A percentile compares a stretch with the other conserved stretches of the same genome.
These are phyloP conservation scores for Thripadectes ignobilis DNA, from an alignment of 2,797 vertebrate species.

Conservation along the genomic window DNA sequence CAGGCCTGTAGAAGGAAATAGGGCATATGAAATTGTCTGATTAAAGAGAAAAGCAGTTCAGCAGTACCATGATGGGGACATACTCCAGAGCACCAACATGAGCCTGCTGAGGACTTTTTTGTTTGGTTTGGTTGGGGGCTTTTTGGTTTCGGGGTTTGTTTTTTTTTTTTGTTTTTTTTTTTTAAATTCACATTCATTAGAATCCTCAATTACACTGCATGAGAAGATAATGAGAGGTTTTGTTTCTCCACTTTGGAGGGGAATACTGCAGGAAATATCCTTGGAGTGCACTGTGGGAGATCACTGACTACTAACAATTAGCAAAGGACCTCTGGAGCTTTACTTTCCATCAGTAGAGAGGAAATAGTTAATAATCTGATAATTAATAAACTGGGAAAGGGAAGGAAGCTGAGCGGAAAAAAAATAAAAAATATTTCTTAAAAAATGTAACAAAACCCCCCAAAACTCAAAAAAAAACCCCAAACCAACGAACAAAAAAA, in stretches of 20 bases:
- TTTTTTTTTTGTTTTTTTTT: neutral
- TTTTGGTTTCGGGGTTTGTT: too few relatives aligned
- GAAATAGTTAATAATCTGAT: neutral
- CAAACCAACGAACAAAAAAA: too few relatives aligned
- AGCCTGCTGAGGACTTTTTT: neutral
- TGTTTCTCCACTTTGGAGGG: neutral
- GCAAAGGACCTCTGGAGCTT: neutral
- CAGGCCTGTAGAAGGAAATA: neutral
- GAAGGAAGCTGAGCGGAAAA: neutral
- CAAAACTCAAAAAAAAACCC: fast-evolving
- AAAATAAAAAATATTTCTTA: neutral
- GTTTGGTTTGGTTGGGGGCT: too few relatives aligned
- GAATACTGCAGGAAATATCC: neutral
- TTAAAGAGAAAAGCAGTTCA: neutral
- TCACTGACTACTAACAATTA: neutral
- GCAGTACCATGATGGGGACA: neutral
- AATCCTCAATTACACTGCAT: neutral
- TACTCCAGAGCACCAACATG: neutral
- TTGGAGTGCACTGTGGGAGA: neutral
- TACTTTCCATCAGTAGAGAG: neutral
- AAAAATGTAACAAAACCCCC: neutral
- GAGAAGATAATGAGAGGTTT: neutral
- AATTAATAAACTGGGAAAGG: neutral
- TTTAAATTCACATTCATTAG: neutral
- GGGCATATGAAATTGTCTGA: neutral